Evolutionary conservation across 2,797 vertebrate genomes (phyloP).

Genomic region (Hyperoplus lanceolatus): DNA sequence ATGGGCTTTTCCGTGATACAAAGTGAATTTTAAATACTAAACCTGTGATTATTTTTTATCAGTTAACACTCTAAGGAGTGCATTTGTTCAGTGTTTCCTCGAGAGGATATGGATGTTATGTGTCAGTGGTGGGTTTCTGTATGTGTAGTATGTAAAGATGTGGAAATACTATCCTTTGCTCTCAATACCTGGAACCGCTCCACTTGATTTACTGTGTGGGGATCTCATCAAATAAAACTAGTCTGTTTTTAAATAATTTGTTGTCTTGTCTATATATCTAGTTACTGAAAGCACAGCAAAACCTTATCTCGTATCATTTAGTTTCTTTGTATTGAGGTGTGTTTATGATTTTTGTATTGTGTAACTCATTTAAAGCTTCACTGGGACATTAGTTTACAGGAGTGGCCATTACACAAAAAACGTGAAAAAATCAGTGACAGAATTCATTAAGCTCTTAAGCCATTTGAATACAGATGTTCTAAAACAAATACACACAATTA

Average conservation of each 20-base stretch:
- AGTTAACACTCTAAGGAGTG: constrained; percentile 24
- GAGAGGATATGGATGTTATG: constrained; percentile 58
- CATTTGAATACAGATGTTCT: not conserved
- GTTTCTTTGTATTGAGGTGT: not conserved
- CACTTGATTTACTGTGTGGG: constrained; percentile 75
- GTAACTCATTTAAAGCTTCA: not conserved
- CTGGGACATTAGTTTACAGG: not conserved
- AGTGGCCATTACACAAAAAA: not conserved
- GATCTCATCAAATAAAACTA: constrained; percentile 83
- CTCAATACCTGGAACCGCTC: constrained; percentile 61
- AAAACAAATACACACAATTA: not conserved
- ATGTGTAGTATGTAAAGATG: constrained; percentile 67
- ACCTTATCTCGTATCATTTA: not conserved
- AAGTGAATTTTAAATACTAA: constrained; percentile 40
- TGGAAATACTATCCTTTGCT: constrained; percentile 60
- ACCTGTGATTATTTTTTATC: not conserved
- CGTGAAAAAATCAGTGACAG: not conserved
- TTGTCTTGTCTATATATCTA: not conserved
- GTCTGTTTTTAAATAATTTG: constrained; percentile 68
- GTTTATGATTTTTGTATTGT: not conserved
- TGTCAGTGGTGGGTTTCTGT: constrained; percentile 67
- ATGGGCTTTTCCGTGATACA: constrained; percentile 30
- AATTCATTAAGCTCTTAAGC: not conserved
- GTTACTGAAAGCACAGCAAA: not conserved
- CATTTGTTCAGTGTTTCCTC: constrained; percentile 54